Base-by-base conservation (phyloP, 1,140 invertebrate species). In the Scaptomyza hsui region DNA sequence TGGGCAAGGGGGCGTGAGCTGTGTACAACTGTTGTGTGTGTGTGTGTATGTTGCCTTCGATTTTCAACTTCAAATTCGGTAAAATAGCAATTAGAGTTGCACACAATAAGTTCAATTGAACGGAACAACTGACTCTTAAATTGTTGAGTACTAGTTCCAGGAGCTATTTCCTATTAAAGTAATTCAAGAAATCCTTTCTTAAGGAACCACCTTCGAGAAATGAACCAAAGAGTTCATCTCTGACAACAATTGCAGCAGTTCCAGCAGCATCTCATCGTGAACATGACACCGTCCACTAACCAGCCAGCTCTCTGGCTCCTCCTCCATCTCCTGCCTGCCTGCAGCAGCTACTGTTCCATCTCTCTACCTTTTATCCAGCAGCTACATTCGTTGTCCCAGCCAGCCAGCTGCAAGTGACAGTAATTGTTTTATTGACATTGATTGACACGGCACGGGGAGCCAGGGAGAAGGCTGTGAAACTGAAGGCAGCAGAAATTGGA, bases 361-460 rank as follows among this genome's bases (percentile, higher is more conserved):
- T 37, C 32, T 37, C 60, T 16, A 42, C 16, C 9, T 29, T 48
- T 16, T 19, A n/a, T 26, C 32, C 49, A 37, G 13, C 42, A 37
- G 29, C 24, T 24, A 24, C 73, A 59, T 57, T 67, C 56, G 75
- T 21, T 4, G 19, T 21, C 19, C 19, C 26, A 71, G 65, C 56
- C 77, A 65, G 67, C 63, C 83, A 78, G 88, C 70, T 89, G 86
- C 86, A 86, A 89, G 86, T 89, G 86, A 89, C 86, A 89, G 86
- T 89, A 89, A 89, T 89, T 89, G 86, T 89, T 89, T 89, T 89
- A 89, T 89, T 89, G 86, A 89, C 86, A 89, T 89, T 89, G 86
- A 89, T 89, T 89, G 86, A 89, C 86, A 86, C 68, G 69, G 77
- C 82, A 74, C 32, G 29, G 16, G 39, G 74, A 49, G 29, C 56